phyloP scores from a whole-genome alignment of 2,113 vertebrate species.

The Lutjanus erythropterus region DNA sequence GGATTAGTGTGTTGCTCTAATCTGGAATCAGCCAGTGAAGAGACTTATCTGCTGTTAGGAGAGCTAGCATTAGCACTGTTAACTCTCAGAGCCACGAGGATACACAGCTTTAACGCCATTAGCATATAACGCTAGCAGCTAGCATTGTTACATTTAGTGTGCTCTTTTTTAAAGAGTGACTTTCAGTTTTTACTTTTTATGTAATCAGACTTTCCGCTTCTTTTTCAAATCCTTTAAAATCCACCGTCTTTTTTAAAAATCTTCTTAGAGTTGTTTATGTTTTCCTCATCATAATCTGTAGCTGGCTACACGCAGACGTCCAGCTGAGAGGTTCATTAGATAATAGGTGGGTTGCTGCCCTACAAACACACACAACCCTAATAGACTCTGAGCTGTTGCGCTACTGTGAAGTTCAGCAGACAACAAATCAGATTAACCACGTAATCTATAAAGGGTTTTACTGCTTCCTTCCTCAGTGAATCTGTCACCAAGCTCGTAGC shows the following conservation, averaged over 20 bases:
- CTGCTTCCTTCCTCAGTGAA: conserved; percentile 53
- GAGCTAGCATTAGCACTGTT: conserved; percentile 72
- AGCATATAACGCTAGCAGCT: not conserved
- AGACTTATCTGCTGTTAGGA: conserved; percentile 72
- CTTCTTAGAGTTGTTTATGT: conserved; percentile 24
- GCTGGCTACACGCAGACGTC: conserved; percentile 18
- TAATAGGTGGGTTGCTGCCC: conserved; percentile 46
- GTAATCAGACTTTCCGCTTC: no score
- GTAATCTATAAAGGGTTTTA: conserved; percentile 68
- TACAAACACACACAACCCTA: conserved; percentile 39
- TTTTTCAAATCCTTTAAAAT: not conserved
- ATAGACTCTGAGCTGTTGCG: conserved; percentile 55
- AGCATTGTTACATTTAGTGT: not conserved
- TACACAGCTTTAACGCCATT: conserved; percentile 13
- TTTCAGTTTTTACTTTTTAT: not conserved
- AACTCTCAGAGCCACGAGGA: conserved; percentile 31
- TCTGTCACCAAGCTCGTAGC: conserved; percentile 47
- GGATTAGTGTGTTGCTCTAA: conserved; percentile 83
- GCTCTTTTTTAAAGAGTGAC: not conserved
- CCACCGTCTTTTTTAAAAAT: conserved; percentile 1
- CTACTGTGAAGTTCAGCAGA: conserved; percentile 60
- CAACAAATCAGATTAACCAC: conserved; percentile 74
- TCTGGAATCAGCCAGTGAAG: conserved; percentile 81
- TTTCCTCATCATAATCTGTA: conserved; percentile 35
- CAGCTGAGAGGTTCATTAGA: conserved; percentile 57